A percentile compares a stretch with the other conserved stretches of the same genome.
These are phyloP conservation scores for Boleophthalmus pectinirostris DNA, from an alignment of 2,113 vertebrate genomes.

Conservation along the genomic window DNA sequence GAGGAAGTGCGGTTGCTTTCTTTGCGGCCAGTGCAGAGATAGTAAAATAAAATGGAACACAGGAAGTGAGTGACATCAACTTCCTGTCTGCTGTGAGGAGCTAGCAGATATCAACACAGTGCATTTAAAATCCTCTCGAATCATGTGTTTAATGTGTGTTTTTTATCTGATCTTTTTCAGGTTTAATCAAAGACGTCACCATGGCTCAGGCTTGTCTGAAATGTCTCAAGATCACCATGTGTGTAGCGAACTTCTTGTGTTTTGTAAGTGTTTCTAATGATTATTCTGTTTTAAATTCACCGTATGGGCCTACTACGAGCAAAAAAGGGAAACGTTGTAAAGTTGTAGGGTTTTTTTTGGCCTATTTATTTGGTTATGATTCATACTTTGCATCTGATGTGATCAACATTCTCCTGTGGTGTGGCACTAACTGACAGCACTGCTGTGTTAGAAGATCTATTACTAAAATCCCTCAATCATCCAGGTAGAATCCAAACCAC, in stretches of 20 bases:
- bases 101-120: background rate
- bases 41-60: background rate
- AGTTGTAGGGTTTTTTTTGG: too few species aligned
- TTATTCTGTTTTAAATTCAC: too few species aligned
- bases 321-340: too few species aligned
- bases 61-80: conserved; percentile 43
- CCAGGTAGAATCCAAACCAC: too few species aligned
- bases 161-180: conserved; percentile 40
- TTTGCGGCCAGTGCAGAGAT: background rate
- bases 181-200: conserved; percentile 25
- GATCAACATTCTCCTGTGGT: too few species aligned
- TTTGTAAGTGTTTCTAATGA: conserved; percentile 62
- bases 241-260: conserved; percentile 77
- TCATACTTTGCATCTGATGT: too few species aligned
- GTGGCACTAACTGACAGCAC: too few species aligned
- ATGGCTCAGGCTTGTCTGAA: conserved; percentile 79
- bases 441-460: too few species aligned
- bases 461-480: too few species aligned
- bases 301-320: too few species aligned
- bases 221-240: conserved; percentile 80
- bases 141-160: background rate
- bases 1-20: background rate
- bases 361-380: too few species aligned
- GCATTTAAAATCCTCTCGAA: background rate
- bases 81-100: background rate